Percentiles rank a stretch among this genome's conserved stretches.
phyloP scores from a whole-genome alignment of 2,888 invertebrate genomes.

The Amblyteles armatorius region DNA sequence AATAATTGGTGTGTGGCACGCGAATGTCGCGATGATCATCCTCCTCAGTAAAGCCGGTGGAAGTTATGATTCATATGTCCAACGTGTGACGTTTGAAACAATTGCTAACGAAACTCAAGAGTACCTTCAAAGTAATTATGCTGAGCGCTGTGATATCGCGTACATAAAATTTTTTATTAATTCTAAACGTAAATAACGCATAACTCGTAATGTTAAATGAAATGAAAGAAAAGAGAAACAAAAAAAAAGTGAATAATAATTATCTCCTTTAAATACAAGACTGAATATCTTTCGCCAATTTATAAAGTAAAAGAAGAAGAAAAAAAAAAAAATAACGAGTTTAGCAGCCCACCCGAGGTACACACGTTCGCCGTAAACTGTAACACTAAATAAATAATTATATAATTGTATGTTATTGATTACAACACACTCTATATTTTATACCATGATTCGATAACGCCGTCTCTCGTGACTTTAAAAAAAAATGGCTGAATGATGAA shows the following conservation, averaged over 20 bases:
- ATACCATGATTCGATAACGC: slow-evolving; percentile 63
- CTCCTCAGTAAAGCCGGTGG: slow-evolving; percentile 72
- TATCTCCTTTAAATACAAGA: slow-evolving; percentile 79
- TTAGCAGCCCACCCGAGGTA: slow-evolving; percentile 62
- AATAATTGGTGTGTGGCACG: slow-evolving; percentile 69
- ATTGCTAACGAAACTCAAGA: slow-evolving; percentile 68
- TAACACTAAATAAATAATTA: slow-evolving; percentile 50
- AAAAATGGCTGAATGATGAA: slow-evolving; percentile 19
- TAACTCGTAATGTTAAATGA: slow-evolving; percentile 79
- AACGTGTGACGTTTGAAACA: slow-evolving; percentile 52
- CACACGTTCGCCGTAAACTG: slow-evolving; percentile 46
- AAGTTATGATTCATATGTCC: slow-evolving; percentile 66
- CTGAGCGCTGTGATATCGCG: slow-evolving; percentile 84
- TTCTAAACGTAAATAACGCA: slow-evolving; percentile 79
- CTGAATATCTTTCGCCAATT: slow-evolving; percentile 71
- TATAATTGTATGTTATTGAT: slow-evolving; percentile 62
- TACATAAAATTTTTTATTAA: slow-evolving; percentile 78
- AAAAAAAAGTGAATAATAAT: slow-evolving; percentile 70
- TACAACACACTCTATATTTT: slow-evolving; percentile 61
- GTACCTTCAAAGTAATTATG: slow-evolving; percentile 75
- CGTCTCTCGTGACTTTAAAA: slow-evolving; percentile 38
- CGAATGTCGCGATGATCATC: slow-evolving; percentile 71
- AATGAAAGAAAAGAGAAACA: neutral
- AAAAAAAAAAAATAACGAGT: slow-evolving; percentile 67
- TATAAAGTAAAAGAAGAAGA: slow-evolving; percentile 58